Percentiles rank a stretch among this genome's conserved stretches.
Evolutionary conservation across 2,113 vertebrate species (phyloP).

Genomic region (Chrysochloris asiatica): DNA sequence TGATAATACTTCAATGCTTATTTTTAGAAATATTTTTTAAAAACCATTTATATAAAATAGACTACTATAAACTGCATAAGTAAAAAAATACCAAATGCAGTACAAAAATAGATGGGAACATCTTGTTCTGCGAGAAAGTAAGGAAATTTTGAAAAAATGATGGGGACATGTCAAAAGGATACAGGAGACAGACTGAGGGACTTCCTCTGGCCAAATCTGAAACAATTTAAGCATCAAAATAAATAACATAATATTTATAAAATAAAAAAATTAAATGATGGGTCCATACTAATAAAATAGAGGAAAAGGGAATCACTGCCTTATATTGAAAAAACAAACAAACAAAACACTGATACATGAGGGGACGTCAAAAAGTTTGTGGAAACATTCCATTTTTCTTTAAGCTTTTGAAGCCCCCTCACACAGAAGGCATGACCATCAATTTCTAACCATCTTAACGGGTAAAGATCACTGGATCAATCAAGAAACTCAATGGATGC

Average conservation of each 20-base stretch:
- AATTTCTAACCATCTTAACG: neutral
- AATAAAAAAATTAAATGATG: neutral
- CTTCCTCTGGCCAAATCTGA: constrained; percentile 16
- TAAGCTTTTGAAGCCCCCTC: no score
- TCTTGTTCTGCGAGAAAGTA: constrained; percentile 7
- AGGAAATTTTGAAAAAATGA: constrained; percentile 23
- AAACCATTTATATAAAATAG: constrained; percentile 10
- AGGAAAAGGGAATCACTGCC: neutral
- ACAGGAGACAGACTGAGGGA: neutral
- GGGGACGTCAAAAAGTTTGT: no score
- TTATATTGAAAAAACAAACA: neutral
- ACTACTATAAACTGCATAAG: neutral
- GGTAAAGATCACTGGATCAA: constrained; percentile 8
- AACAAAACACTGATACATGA: neutral
- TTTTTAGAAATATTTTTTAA: constrained; percentile 7
- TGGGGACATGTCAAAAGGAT: neutral
- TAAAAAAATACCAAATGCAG: constrained; percentile 37
- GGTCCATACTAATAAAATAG: neutral
- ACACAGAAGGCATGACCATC: neutral
- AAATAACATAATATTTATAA: constrained; percentile 12
- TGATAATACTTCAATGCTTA: neutral
- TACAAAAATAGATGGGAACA: neutral
- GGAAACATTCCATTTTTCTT: no score
- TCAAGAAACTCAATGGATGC: constrained; percentile 3
- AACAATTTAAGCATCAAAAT: constrained; percentile 12